These are phyloP conservation scores for Byasa hedistus DNA, from an alignment of 2,888 invertebrate species.

Conservation along the genomic window DNA sequence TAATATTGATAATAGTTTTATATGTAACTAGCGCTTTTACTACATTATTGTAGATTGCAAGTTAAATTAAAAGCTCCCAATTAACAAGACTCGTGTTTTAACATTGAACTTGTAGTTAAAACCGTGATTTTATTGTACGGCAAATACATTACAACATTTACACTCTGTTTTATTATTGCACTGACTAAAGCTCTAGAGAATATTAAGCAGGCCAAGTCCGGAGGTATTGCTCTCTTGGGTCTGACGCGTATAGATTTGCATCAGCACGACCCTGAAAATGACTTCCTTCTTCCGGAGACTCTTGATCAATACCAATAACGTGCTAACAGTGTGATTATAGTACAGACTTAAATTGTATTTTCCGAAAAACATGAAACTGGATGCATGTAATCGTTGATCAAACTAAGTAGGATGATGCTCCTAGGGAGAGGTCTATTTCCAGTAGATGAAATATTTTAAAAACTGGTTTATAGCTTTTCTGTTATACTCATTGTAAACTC, in stretches of 20 bases:
- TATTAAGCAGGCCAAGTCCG: slow-evolving; percentile 37
- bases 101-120: background rate
- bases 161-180: slow-evolving; percentile 20
- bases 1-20: too few species aligned
- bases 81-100: background rate
- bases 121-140: slow-evolving; percentile 19
- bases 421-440: too few species aligned
- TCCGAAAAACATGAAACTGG: too few species aligned
- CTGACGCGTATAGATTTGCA: slow-evolving; percentile 39
- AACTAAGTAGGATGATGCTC: too few species aligned
- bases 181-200: slow-evolving; percentile 26
- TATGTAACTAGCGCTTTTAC: too few species aligned
- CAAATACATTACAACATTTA: slow-evolving; percentile 9
- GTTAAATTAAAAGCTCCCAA: background rate
- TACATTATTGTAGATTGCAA: too few species aligned
- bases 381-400: too few species aligned
- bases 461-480: too few species aligned
- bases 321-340: slow-evolving; percentile 20
- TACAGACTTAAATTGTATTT: background rate
- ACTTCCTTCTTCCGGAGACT: slow-evolving; percentile 72
- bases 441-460: too few species aligned
- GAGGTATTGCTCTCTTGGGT: slow-evolving; percentile 44
- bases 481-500: too few species aligned
- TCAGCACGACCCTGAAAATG: slow-evolving; percentile 49
- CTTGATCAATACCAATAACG: slow-evolving; percentile 64